Percentiles rank a stretch among this genome's conserved stretches.
Conservation (phyloP, 2,888 invertebrate genomes). For the Aquatica leii region DNA sequence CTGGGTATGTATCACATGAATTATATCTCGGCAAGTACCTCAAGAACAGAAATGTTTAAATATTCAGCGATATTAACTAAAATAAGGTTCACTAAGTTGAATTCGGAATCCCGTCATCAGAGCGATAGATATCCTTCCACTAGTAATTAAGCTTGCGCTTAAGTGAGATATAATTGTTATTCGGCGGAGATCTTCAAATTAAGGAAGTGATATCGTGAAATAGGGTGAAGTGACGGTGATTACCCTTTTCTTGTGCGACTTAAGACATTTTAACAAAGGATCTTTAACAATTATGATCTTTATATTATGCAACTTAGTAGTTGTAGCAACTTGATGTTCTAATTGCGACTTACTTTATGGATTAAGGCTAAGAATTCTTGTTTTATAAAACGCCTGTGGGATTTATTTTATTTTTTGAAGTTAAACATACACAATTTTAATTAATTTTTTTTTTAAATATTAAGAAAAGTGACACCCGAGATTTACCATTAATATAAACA, state of each 20-base stretch:
- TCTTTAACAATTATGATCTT: conserved; percentile 33
- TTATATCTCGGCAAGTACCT: not conserved
- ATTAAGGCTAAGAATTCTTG: conserved; percentile 25
- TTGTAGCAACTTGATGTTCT: conserved; percentile 33
- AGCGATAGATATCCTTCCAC: conserved; percentile 31
- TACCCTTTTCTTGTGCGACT: conserved; percentile 33
- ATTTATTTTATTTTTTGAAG: conserved; percentile 26
- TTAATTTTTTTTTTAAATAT: too few relatives aligned
- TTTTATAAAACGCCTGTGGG: conserved; percentile 26
- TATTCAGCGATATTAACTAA: conserved; percentile 1
- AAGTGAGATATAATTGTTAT: conserved; percentile 47
- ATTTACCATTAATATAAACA: too few relatives aligned
- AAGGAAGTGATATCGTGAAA: conserved; percentile 35
- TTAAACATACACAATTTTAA: too few relatives aligned
- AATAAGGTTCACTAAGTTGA: not conserved
- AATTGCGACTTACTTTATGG: conserved; percentile 32
- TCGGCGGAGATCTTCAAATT: conserved; percentile 40
- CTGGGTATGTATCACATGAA: not conserved
- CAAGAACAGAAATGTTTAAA: not conserved
- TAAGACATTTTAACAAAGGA: conserved; percentile 35
- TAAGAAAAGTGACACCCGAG: conserved; percentile 3
- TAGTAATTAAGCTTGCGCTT: conserved; percentile 46
- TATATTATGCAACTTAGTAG: conserved; percentile 32
- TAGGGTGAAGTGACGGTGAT: conserved; percentile 29
- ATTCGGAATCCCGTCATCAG: conserved; percentile 21